phyloP scores from a whole-genome alignment of 1,140 invertebrate genomes.

The Tribolium madens region DNA sequence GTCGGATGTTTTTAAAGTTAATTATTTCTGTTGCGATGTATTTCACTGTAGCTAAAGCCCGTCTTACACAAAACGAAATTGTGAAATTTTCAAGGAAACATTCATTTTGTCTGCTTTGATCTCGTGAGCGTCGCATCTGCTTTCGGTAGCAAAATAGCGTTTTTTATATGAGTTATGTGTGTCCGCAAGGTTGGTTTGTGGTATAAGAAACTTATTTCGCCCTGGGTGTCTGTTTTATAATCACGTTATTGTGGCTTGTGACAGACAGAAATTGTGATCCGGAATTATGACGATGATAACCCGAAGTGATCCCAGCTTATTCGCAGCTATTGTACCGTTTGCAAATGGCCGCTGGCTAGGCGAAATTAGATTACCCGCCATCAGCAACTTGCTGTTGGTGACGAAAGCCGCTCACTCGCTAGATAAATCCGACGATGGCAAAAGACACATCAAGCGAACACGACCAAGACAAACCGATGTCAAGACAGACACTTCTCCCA shows the following conservation, averaged over 20 bases:
- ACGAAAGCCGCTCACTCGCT: conserved; percentile 20
- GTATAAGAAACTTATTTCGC: conserved; percentile 36
- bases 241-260: conserved; percentile 36
- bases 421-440: conserved; percentile 40
- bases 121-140: neutral
- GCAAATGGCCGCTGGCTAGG: conserved; percentile 46
- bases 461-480: conserved; percentile 45
- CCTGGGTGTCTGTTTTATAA: conserved; percentile 29
- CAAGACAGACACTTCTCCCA: conserved; percentile 28
- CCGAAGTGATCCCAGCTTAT: conserved; percentile 42
- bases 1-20: neutral
- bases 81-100: neutral
- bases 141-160: neutral
- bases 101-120: conserved; percentile 3
- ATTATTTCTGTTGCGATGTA: neutral
- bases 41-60: neutral
- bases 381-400: conserved; percentile 43
- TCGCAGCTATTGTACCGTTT: conserved; percentile 42
- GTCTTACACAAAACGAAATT: neutral
- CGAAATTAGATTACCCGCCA: conserved; percentile 46
- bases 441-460: conserved; percentile 42
- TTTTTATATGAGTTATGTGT: conserved; percentile 25
- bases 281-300: conserved; percentile 46
- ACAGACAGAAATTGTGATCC: conserved; percentile 39
- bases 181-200: conserved; percentile 16